phyloP scores from a whole-genome alignment of 2,113 vertebrate genomes.

The Numida meleagris region DNA sequence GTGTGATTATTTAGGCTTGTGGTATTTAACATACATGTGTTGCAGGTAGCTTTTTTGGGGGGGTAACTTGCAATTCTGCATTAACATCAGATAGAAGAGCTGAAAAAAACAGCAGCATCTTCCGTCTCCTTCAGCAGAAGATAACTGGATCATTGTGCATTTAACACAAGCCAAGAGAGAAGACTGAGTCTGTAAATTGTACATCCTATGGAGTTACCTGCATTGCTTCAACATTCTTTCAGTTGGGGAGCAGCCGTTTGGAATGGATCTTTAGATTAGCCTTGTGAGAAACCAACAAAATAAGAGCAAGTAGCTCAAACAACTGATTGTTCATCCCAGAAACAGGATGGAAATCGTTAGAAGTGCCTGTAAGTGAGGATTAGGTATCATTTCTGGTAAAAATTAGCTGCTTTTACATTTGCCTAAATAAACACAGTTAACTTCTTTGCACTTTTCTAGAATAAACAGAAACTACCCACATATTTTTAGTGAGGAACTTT shows the following conservation, averaged over 20 bases:
- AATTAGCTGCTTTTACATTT: conserved; percentile 15
- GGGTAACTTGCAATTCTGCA: not conserved
- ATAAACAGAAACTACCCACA: conserved; percentile 3
- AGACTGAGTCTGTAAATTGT: not conserved
- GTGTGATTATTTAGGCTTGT: conserved; percentile 11
- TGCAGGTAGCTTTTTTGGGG: not conserved
- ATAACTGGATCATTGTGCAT: not conserved
- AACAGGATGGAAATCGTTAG: not conserved
- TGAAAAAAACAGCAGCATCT: not conserved
- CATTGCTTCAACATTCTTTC: not conserved
- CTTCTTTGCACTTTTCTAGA: not conserved
- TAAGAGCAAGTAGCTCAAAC: not conserved
- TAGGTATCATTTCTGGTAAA: not conserved
- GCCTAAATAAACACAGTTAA: not conserved
- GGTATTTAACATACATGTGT: not conserved
- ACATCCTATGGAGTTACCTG: not conserved
- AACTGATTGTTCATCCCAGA: not conserved
- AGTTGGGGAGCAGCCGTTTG: not conserved
- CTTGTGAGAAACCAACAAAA: not conserved
- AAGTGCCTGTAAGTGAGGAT: not conserved
- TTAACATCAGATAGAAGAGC: not conserved
- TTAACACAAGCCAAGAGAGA: not conserved
- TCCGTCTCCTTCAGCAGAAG: not conserved
- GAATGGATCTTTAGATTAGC: not conserved
- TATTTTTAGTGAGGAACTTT: not conserved